Evolutionary conservation across 1,140 invertebrate species (phyloP).

Genomic region (Hycleus cichorii): DNA sequence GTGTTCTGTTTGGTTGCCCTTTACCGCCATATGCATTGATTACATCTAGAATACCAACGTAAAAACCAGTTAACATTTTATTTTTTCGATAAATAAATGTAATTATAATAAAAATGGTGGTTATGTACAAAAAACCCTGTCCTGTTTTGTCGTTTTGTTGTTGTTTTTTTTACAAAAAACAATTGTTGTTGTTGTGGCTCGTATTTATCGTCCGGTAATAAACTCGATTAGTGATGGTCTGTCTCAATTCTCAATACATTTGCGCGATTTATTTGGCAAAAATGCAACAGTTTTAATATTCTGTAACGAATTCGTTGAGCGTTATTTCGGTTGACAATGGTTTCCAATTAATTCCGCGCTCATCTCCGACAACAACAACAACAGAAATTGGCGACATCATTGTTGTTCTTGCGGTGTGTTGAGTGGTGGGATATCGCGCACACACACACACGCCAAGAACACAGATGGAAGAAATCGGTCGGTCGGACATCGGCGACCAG

Average conservation of each 20-base stretch:
- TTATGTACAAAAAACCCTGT: no score
- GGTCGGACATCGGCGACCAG: no score
- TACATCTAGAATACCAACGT: constrained; percentile 62
- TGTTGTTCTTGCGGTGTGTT: no score
- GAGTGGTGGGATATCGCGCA: no score
- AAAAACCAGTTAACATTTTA: constrained; percentile 4
- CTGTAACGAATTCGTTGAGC: constrained; percentile 15
- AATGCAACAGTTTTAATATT: constrained; percentile 23
- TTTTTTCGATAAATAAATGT: not conserved
- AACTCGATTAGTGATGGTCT: constrained; percentile 33
- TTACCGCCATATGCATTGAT: constrained; percentile 72
- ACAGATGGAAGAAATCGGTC: no score
- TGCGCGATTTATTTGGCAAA: constrained; percentile 21
- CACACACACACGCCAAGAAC: no score
- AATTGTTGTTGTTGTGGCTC: not conserved
- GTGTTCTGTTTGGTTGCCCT: constrained; percentile 37
- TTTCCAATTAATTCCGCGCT: no score
- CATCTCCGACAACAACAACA: no score
- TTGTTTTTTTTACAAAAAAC: not conserved
- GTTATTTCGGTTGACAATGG: no score
- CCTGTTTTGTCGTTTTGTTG: no score
- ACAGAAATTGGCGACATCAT: no score
- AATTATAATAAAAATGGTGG: not conserved
- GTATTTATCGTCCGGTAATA: constrained; percentile 23
- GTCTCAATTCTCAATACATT: constrained; percentile 9